Evolutionary conservation across 1,140 invertebrate genomes (phyloP).

Genomic region (Philaenus spumarius): DNA sequence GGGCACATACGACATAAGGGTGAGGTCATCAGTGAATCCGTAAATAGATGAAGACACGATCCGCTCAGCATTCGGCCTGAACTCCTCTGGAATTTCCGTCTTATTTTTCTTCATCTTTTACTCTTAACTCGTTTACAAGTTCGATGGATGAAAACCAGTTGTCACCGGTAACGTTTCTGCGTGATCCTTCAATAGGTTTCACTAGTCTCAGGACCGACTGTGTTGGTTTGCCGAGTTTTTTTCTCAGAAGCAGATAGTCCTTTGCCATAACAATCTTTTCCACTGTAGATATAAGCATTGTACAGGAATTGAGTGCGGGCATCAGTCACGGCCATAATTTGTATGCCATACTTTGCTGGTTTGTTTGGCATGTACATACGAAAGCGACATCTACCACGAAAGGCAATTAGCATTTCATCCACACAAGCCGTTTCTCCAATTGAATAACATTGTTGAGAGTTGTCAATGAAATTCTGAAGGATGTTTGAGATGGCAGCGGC

Average conservation of each 20-base stretch:
- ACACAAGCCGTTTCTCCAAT: constrained; percentile 31
- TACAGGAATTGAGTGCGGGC: constrained; percentile 4
- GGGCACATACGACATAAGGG: constrained; percentile 21
- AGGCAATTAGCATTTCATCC: constrained; percentile 40
- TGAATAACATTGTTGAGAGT: constrained; percentile 35
- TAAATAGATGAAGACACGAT: constrained; percentile 21
- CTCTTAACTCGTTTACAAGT: too few species aligned
- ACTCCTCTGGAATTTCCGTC: constrained; percentile 35
- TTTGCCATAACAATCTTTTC: constrained; percentile 6
- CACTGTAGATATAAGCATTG: constrained; percentile 21
- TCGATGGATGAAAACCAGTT: too few species aligned
- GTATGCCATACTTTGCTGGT: constrained; percentile 39
- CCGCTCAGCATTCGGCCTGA: constrained; percentile 2
- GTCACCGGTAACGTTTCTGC: too few species aligned
- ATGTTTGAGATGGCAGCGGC: constrained; percentile 28
- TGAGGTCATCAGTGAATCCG: constrained; percentile 27
- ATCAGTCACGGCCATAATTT: constrained; percentile 15
- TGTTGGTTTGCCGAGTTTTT: constrained; percentile 14
- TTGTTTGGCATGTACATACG: constrained; percentile 42
- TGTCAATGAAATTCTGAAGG: constrained; percentile 36
- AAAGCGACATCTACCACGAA: constrained; percentile 38
- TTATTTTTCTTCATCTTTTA: constrained; percentile 42
- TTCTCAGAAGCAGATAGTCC: not conserved
- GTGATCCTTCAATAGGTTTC: constrained; percentile 22
- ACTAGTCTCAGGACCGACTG: constrained; percentile 26